Conservation (phyloP, 2,113 vertebrate genomes). For the Cinclus mexicanus region DNA sequence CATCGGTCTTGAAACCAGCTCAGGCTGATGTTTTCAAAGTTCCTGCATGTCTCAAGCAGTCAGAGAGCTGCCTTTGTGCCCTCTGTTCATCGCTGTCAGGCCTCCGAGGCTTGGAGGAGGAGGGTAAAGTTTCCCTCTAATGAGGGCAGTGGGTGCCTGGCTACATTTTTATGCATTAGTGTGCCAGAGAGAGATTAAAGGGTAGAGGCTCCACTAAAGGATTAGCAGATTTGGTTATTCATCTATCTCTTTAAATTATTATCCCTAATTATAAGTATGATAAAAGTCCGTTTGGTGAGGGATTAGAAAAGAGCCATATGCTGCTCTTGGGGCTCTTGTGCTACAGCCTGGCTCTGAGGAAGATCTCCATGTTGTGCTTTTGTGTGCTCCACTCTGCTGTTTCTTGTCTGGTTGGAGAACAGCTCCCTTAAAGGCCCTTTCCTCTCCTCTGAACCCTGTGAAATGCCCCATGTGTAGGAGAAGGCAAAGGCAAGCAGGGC, state of each 20-base stretch:
- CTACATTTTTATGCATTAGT: conserved; percentile 12
- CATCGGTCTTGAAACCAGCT: conserved; percentile 20
- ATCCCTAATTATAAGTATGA: conserved; percentile 42
- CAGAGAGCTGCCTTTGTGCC: conserved; percentile 32
- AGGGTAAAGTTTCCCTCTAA: conserved; percentile 39
- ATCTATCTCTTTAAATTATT: conserved; percentile 62
- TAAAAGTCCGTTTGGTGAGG: conserved; percentile 25
- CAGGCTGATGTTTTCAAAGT: conserved; percentile 43
- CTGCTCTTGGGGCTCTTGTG: not conserved
- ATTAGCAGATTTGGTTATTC: conserved; percentile 59
- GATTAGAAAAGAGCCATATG: conserved; percentile 32
- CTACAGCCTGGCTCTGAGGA: not conserved
- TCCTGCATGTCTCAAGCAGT: not conserved
- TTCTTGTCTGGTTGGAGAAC: not conserved
- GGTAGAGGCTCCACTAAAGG: conserved; percentile 18
- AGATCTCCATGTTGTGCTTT: not conserved
- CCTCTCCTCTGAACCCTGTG: not conserved
- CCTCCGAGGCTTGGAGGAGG: not conserved
- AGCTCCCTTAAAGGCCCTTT: not conserved
- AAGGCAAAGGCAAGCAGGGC: not conserved
- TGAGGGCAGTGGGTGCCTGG: conserved; percentile 26
- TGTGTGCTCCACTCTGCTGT: not conserved
- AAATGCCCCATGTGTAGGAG: not conserved
- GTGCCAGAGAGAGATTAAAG: conserved; percentile 35
- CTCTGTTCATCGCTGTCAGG: not conserved